These are phyloP conservation scores for Chouioia cunea DNA, from an alignment of 2,888 invertebrate genomes.

Conservation along the genomic window DNA sequence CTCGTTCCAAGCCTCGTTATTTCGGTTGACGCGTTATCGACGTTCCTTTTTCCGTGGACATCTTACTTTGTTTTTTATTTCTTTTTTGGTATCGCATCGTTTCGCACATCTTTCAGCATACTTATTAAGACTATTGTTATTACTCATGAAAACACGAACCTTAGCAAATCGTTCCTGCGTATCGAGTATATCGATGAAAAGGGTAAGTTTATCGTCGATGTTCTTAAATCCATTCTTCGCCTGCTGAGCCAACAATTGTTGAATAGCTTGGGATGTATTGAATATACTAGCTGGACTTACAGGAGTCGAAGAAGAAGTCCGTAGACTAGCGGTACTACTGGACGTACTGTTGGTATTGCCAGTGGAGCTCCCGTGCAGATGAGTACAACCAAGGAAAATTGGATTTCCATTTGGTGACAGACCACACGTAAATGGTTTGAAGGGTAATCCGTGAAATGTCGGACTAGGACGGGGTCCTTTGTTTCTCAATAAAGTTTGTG, in stretches of 20 bases:
- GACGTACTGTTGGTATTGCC: conserved; percentile 56
- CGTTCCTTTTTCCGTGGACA: not conserved
- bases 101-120: too few relatives aligned
- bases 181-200: conserved; percentile 86
- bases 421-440: conserved; percentile 67
- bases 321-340: conserved; percentile 50
- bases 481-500: conserved; percentile 69
- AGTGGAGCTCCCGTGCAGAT: conserved; percentile 65
- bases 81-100: too few relatives aligned
- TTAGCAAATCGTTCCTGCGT: conserved; percentile 86
- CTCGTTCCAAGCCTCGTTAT: conserved; percentile 26
- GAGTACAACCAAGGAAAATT: conserved; percentile 68
- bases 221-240: conserved; percentile 82
- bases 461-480: conserved; percentile 73
- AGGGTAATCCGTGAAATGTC: conserved; percentile 66
- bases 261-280: conserved; percentile 78
- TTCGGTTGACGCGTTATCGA: conserved; percentile 28
- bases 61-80: not conserved
- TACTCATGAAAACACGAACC: conserved; percentile 70
- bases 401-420: conserved; percentile 68
- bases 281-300: conserved; percentile 61
- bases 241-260: conserved; percentile 77
- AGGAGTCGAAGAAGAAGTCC: conserved; percentile 62
- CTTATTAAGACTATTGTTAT: conserved; percentile 1
- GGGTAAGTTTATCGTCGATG: conserved; percentile 82